Base-by-base conservation (phyloP, 2,888 invertebrate genomes). In the Melanargia galathea region DNA sequence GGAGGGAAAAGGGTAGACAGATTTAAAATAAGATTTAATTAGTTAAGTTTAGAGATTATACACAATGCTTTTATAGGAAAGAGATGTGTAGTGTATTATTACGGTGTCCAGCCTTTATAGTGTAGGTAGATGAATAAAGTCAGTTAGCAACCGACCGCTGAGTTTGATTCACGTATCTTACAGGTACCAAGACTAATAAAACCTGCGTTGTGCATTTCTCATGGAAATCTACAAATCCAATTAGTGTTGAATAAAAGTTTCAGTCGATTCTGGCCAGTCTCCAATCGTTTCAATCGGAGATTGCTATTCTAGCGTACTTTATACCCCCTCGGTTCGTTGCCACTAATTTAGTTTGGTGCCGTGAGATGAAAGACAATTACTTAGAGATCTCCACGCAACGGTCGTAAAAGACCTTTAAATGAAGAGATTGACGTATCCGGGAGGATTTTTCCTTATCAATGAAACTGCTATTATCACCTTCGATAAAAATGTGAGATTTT, bases 201-300 rank as follows among this genome's bases (percentile, higher is more conserved):
- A 69, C 69, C 66, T 71, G 71, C 70, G 71, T 71, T 73, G 67
- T 71, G 72, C 69, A 73, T 74, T 68, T 71, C 71, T 71, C 60
- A 74, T 74, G 66, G 71, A 76, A 69, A 70, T 71, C 73, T 80
- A 84, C 84, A 85, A 87, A 87, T 87, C 81, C 82, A 88, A 90
- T 90, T 90, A 89, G 83, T 78, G 82, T 80, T 76, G 71, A 79
- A 76, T 72, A 77, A 83, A 87, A 85, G 77, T 85, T 84, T 73
- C 75, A 73, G 83, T 82, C 67, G 74, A 76, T 82, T 82, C 87
- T 90, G 90, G 89, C 84, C 62, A 69, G 69, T 68, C 71, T 84
- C 88, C 90, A 90, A 82, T 66, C 69, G 74, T 81, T 84, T 84
- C 84, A 83, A 84, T 84, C 78, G 81, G 75, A 73, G 75, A 80